Evolutionary conservation across 2,797 vertebrate genomes (phyloP).

Genomic region (Gallinago stenura): DNA sequence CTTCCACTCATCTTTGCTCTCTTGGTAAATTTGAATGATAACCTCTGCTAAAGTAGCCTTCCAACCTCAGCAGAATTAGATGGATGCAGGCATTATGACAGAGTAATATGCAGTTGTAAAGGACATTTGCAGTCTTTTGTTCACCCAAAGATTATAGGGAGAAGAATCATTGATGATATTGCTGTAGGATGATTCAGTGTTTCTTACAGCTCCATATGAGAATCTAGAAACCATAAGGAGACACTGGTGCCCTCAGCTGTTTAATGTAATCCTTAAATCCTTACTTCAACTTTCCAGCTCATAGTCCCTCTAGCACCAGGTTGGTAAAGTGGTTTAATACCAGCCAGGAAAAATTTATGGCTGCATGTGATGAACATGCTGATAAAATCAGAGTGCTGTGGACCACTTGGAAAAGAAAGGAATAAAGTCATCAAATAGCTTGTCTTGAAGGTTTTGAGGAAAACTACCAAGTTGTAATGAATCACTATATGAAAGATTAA

Average conservation of each 20-base stretch:
- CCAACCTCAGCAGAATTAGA: background rate
- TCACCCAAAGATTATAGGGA: background rate
- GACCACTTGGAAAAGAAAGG: background rate
- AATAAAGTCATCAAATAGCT: background rate
- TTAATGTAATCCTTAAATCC: background rate
- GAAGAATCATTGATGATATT: background rate
- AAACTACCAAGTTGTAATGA: background rate
- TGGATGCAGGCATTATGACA: background rate
- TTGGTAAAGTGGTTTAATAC: background rate
- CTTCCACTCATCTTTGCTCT: background rate
- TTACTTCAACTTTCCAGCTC: background rate
- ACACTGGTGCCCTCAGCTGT: background rate
- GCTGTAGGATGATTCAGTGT: background rate
- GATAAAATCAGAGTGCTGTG: background rate
- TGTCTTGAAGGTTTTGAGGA: background rate
- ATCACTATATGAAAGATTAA: background rate
- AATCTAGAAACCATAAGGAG: background rate
- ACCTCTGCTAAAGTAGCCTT: background rate
- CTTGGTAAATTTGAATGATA: background rate
- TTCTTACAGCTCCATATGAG: background rate
- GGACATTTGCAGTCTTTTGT: background rate
- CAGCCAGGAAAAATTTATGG: background rate
- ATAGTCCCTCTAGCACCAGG: background rate
- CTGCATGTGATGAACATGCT: background rate
- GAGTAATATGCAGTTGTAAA: background rate